These are phyloP conservation scores for Silurus asotus DNA, from an alignment of 2,113 vertebrate species.

Conservation along the genomic window DNA sequence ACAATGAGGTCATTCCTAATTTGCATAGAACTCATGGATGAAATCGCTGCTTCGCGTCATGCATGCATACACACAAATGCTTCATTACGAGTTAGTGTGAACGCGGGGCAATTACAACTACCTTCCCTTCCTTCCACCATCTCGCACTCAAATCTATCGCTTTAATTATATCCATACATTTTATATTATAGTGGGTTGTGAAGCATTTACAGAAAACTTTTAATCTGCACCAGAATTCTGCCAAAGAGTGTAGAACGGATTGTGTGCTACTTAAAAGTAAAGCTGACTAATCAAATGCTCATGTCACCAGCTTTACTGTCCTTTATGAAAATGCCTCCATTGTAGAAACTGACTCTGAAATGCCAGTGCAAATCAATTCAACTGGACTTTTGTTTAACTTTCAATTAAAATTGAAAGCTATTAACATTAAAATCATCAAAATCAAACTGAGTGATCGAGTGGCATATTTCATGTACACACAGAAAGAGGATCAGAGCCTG, in stretches of 20 bases:
- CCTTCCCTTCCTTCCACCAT: neutral
- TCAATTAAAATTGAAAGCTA: conserved; percentile 25
- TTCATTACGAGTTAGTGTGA: neutral
- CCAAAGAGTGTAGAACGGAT: neutral
- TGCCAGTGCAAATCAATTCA: conserved; percentile 2
- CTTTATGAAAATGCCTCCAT: conserved; percentile 15
- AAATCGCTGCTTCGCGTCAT: neutral
- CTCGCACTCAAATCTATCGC: neutral
- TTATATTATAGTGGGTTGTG: too few relatives aligned
- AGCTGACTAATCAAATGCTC: neutral
- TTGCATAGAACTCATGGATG: neutral
- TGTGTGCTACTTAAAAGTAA: neutral
- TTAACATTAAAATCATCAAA: conserved; percentile 53
- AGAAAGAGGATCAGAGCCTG: conserved; percentile 17
- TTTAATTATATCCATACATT: neutral
- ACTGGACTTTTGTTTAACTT: neutral
- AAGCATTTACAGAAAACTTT: neutral
- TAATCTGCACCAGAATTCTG: neutral
- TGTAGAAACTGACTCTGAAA: conserved; percentile 31
- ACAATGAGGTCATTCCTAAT: neutral
- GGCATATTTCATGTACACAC: conserved; percentile 25
- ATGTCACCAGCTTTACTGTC: neutral
- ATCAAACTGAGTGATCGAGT: conserved; percentile 54
- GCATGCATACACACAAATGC: neutral
- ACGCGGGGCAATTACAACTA: neutral